Conservation (phyloP, 2,113 vertebrate genomes). For the Herpailurus yagouaroundi region DNA sequence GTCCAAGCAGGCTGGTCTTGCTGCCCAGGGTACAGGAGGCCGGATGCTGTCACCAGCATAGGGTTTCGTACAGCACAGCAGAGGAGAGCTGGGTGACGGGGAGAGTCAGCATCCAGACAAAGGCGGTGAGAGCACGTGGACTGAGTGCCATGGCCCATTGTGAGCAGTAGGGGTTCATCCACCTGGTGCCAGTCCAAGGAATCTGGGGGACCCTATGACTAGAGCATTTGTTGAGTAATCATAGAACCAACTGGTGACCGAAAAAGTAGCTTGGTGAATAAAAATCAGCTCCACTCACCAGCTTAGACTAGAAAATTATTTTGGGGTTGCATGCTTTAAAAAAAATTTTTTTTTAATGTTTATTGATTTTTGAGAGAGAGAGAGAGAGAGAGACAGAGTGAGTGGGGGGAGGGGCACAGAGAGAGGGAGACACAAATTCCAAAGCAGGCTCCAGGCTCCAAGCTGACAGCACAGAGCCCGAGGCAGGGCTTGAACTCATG, state of each 20-base stretch:
- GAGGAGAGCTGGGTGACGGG: accelerated
- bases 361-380: no score
- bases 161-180: not conserved
- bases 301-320: not conserved
- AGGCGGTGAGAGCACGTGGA: not conserved
- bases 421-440: no score
- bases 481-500: no score
- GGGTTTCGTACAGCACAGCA: not conserved
- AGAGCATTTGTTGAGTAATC: not conserved
- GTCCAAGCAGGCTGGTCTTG: not conserved
- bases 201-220: not conserved
- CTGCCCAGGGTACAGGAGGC: not conserved
- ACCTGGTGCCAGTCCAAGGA: not conserved
- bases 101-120: not conserved
- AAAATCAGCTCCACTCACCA: not conserved
- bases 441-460: no score
- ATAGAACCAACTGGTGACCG: not conserved
- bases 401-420: no score
- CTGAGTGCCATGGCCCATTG: accelerated
- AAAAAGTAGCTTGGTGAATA: not conserved
- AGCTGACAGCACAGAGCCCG: no score
- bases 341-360: not conserved
- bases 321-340: not conserved
- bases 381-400: no score
- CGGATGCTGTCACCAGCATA: not conserved